Base-by-base conservation (phyloP, 2,888 invertebrate genomes). In the Priocnemis perturbator region DNA sequence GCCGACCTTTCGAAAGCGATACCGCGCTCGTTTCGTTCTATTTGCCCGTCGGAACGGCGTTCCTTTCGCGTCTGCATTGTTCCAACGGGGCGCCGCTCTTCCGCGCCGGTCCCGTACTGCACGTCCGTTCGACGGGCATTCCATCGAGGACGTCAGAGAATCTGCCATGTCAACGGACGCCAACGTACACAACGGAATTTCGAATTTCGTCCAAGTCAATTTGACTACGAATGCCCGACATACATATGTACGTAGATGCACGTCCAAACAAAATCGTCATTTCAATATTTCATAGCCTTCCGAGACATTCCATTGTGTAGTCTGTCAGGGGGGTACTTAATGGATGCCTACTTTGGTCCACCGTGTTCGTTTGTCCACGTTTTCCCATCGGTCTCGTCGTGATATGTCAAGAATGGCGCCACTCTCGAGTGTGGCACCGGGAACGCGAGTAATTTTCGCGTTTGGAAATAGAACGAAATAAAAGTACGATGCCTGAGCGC, bases 331-430 rank as follows among this genome's bases (percentile, higher is more conserved):
- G 37, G 37, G 1, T 37, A 26, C 57, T 56, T 44, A 45, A 47
- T 20, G 17, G 58, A 19, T 19, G 26, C 14, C 47, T 47, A 19
- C 23, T 37, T 47, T 59, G 56, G 69, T 26, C 26, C 26, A 15
- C 47, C 47, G 47, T 17, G 47, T 62, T 69, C 55, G 30, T 20
- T 60, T 23, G 53, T 60, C 64, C 56, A 37, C 63, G 21, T 9
- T n/a, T 14, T 50, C 64, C 72, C 75, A 80, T 75, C 73, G 69
- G 60, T 4, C 37, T 37, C 50, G 50, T 7, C 74, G 74, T 69
- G 78, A 79, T 81, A 77, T 74, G 77, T 82, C 75, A 74, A 80
- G 82, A 77, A 77, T 74, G 82, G 82, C 82, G 82, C 81, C 81
- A 68, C 64, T 67, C 58, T 56, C 50, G 67, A 61, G 30, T 55